A percentile compares a stretch with the other conserved stretches of the same genome.
Conservation (phyloP, 2,797 vertebrate genomes). For the Takifugu rubripes region DNA sequence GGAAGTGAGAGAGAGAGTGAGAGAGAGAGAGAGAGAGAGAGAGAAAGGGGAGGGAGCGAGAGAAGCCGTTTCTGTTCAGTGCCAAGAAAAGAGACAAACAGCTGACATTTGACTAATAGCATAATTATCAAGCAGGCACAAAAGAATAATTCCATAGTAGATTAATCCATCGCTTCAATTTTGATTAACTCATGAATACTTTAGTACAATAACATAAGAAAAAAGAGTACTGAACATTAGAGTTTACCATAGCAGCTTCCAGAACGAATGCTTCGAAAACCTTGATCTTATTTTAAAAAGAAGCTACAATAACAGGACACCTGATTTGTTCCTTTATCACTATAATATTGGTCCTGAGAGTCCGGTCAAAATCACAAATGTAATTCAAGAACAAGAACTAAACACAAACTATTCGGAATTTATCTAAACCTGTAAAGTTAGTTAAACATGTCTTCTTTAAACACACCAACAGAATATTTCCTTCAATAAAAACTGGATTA, state of each 20-base stretch:
- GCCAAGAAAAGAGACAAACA: slow-evolving; percentile 4
- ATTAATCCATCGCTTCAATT: slow-evolving; percentile 12
- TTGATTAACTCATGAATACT: background rate
- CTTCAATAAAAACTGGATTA: background rate
- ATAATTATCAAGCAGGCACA: slow-evolving; percentile 11
- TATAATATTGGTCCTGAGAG: no score
- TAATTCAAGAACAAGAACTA: no score
- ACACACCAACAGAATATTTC: slow-evolving; percentile 2
- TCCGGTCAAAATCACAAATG: no score
- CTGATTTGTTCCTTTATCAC: no score
- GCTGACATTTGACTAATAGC: slow-evolving; percentile 19
- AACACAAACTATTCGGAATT: no score
- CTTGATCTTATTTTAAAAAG: background rate
- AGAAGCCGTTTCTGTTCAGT: slow-evolving; percentile 8
- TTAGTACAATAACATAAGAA: background rate
- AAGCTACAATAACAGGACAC: no score
- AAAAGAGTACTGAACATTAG: background rate
- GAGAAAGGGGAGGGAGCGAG: background rate
- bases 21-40: background rate
- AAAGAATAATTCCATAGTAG: slow-evolving; percentile 3
- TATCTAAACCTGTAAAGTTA: no score
- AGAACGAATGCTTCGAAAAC: background rate
- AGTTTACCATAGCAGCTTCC: background rate
- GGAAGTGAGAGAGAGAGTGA: background rate
- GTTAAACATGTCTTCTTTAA: background rate